phyloP scores from a whole-genome alignment of 2,888 invertebrate genomes.

The Drosophila paucipuncta region DNA sequence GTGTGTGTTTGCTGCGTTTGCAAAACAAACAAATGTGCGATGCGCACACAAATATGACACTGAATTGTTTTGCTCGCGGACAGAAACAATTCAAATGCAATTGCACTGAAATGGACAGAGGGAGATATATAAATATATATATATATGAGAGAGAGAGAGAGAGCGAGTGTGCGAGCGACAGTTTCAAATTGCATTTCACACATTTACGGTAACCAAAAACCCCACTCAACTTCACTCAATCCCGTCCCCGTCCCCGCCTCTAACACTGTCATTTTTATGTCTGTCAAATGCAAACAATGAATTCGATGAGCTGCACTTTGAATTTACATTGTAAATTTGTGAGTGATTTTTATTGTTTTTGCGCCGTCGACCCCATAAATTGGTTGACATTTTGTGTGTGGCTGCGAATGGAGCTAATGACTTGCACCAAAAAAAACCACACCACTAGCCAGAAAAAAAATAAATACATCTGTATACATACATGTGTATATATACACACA shows the following conservation, averaged over 20 bases:
- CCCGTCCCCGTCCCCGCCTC: neutral
- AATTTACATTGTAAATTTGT: conserved; percentile 68
- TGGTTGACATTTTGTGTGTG: conserved; percentile 40
- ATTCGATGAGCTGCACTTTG: conserved; percentile 52
- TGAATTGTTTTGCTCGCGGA: conserved; percentile 69
- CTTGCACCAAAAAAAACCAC: conserved; percentile 28
- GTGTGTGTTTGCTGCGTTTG: conserved; percentile 18
- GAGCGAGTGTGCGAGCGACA: conserved; percentile 28
- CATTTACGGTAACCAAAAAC: conserved; percentile 48
- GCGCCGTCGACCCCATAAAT: conserved; percentile 35
- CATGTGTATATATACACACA: neutral
- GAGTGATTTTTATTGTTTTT: conserved; percentile 65
- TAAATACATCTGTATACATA: neutral
- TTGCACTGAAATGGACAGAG: conserved; percentile 25
- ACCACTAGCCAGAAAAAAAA: neutral
- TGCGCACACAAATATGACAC: conserved; percentile 69
- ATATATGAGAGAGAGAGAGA: conserved; percentile 3
- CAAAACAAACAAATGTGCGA: conserved; percentile 55
- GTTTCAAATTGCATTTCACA: conserved; percentile 73
- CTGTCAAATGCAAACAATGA: conserved; percentile 49
- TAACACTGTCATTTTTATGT: conserved; percentile 12
- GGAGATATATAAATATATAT: no score
- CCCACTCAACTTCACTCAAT: neutral
- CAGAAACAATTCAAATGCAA: conserved; percentile 51
- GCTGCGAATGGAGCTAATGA: conserved; percentile 53